phyloP scores from a whole-genome alignment of 2,113 vertebrate genomes.

The Euleptes europaea region DNA sequence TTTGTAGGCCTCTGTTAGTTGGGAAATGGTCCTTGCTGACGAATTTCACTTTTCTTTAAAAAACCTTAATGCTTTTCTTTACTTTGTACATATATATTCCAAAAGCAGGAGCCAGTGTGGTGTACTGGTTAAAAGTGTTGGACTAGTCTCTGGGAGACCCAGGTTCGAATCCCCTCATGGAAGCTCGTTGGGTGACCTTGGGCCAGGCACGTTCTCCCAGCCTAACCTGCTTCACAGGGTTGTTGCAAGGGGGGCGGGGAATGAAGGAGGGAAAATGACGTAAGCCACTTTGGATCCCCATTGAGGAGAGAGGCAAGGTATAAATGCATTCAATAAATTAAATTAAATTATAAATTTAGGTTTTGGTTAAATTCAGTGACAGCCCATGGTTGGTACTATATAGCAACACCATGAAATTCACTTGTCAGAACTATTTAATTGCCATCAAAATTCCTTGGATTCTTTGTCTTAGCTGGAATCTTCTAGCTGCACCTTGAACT shows the following conservation, averaged over 20 bases:
- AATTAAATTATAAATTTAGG: not conserved
- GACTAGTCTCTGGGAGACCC: too few species aligned
- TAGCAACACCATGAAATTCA: not conserved
- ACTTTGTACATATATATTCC: not conserved
- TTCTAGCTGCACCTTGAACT: not conserved
- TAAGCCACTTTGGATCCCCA: too few species aligned
- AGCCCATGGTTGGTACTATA: not conserved
- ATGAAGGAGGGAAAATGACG: too few species aligned
- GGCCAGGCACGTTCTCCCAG: too few species aligned
- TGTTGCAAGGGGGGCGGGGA: too few species aligned
- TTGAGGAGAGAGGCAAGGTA: too few species aligned
- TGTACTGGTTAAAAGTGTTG: too few species aligned
- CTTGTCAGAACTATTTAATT: not conserved
- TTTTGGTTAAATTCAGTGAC: not conserved
- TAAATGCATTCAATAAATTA: not conserved
- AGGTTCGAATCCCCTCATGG: not conserved
- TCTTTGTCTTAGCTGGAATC: not conserved
- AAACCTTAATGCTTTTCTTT: not conserved
- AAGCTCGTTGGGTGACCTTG: too few species aligned
- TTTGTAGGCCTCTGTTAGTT: too few species aligned
- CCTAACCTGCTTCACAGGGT: too few species aligned
- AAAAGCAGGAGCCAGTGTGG: too few species aligned
- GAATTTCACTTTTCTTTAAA: not conserved
- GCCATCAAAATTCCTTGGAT: not conserved
- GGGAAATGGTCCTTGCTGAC: not conserved